These are phyloP conservation scores for Papilio machaon DNA, from an alignment of 1,140 invertebrate species.

Conservation along the genomic window DNA sequence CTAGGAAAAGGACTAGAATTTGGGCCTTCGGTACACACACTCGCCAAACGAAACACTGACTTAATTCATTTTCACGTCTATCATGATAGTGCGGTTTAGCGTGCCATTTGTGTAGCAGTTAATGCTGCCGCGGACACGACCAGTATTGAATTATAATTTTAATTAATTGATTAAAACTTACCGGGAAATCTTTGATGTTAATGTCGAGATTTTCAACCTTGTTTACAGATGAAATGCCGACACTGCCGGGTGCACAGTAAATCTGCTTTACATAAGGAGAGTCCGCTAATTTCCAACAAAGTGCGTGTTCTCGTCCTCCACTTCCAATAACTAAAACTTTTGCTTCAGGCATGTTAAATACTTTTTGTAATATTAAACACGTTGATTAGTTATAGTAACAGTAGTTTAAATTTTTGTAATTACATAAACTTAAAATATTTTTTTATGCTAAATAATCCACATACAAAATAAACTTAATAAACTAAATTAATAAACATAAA, in stretches of 20 bases:
- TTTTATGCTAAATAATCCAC: neutral
- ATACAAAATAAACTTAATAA: constrained; percentile 30
- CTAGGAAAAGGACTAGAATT: neutral
- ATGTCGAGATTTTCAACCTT: constrained; percentile 86
- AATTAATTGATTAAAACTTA: constrained; percentile 72
- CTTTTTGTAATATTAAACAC: constrained; percentile 40
- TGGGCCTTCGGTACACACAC: neutral
- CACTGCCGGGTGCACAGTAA: constrained; percentile 95
- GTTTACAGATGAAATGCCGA: constrained; percentile 87
- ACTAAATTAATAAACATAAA: constrained; percentile 18
- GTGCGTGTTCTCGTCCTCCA: constrained; percentile 97
- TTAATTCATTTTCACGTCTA: neutral
- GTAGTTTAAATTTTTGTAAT: constrained; percentile 12
- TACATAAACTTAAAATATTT: constrained; percentile 3
- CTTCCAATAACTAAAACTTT: constrained; percentile 93
- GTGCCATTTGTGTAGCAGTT: neutral
- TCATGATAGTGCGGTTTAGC: no score
- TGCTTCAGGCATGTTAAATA: constrained; percentile 59
- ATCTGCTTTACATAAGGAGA: constrained; percentile 88
- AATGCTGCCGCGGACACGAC: neutral
- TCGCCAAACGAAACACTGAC: neutral
- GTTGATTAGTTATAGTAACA: constrained; percentile 27
- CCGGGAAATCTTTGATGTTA: constrained; percentile 86
- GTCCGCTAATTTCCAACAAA: constrained; percentile 95
- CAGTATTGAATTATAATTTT: neutral